Conservation (phyloP, 2,888 invertebrate species). For the Pterobdella sp. region DNA sequence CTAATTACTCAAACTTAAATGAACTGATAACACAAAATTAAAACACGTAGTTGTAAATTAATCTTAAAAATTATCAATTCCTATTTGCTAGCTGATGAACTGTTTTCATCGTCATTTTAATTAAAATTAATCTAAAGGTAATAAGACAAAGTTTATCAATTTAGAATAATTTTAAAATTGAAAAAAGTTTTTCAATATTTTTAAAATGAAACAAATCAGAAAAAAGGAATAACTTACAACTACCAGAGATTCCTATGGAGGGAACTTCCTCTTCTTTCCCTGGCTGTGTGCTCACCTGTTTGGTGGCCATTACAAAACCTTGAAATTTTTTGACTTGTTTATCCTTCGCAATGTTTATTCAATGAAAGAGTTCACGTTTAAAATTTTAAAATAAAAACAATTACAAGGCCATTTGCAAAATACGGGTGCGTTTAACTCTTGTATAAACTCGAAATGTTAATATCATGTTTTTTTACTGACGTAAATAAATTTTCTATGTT, state of each 20-base stretch:
- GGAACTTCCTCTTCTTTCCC: slow-evolving; percentile 9
- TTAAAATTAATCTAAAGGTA: too few relatives aligned
- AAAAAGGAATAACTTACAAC: too few relatives aligned
- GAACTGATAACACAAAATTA: too few relatives aligned
- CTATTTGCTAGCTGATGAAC: too few relatives aligned
- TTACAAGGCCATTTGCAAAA: slow-evolving; percentile 8
- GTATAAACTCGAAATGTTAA: not conserved
- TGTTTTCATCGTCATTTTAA: too few relatives aligned
- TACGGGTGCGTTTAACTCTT: not conserved
- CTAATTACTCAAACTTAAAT: too few relatives aligned
- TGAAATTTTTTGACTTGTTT: not conserved
- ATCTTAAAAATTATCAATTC: too few relatives aligned
- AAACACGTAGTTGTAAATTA: too few relatives aligned
- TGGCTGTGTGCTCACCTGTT: not conserved
- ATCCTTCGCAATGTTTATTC: not conserved
- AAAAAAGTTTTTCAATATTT: too few relatives aligned
- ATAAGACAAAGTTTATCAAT: too few relatives aligned
- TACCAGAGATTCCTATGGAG: not conserved
- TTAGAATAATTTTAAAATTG: too few relatives aligned
- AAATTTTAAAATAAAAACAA: slow-evolving; percentile 12
- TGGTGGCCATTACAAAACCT: not conserved
- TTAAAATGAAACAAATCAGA: too few relatives aligned
- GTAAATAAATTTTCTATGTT: not conserved
- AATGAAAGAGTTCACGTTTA: not conserved
- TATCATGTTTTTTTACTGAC: not conserved